These are phyloP conservation scores for Amaurobius ferox DNA, from an alignment of 2,888 invertebrate species.

Conservation along the genomic window DNA sequence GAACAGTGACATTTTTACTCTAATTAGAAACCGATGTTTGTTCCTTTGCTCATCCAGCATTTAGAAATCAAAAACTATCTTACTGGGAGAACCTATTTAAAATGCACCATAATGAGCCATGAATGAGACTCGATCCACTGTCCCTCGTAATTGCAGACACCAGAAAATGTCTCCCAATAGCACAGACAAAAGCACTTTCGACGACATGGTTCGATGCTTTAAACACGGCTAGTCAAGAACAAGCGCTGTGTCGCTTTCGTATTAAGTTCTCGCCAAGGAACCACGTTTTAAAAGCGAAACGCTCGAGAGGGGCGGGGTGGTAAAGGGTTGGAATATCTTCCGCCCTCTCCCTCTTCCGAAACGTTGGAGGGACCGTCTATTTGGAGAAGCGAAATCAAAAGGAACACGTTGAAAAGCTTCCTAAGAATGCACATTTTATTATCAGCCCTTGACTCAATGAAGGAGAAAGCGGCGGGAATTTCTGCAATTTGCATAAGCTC, in stretches of 20 bases:
- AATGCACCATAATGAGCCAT: slow-evolving; percentile 12
- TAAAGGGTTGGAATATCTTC: slow-evolving; percentile 23
- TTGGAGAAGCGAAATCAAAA: slow-evolving; percentile 62
- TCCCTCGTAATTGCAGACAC: neutral
- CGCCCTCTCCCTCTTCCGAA: neutral
- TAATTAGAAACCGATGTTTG: slow-evolving; percentile 1
- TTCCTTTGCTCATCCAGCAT: neutral
- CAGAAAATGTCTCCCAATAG: slow-evolving; percentile 53
- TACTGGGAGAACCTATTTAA: neutral
- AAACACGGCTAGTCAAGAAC: slow-evolving; percentile 65
- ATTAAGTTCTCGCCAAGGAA: slow-evolving; percentile 57
- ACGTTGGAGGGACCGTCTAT: slow-evolving; percentile 4
- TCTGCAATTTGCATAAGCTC: slow-evolving; percentile 70
- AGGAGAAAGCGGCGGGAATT: slow-evolving; percentile 69
- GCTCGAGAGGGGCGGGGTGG: slow-evolving; percentile 3
- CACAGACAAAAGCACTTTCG: slow-evolving; percentile 67
- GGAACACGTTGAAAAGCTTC: slow-evolving; percentile 62
- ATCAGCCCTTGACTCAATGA: slow-evolving; percentile 62
- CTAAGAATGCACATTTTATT: slow-evolving; percentile 71
- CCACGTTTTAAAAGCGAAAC: slow-evolving; percentile 56
- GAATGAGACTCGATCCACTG: slow-evolving; percentile 16
- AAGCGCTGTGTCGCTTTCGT: slow-evolving; percentile 35
- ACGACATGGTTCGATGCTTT: slow-evolving; percentile 46
- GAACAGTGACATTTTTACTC: neutral
- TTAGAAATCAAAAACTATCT: neutral